Conservation (phyloP, 1,140 invertebrate species). For the Dreissena polymorpha region DNA sequence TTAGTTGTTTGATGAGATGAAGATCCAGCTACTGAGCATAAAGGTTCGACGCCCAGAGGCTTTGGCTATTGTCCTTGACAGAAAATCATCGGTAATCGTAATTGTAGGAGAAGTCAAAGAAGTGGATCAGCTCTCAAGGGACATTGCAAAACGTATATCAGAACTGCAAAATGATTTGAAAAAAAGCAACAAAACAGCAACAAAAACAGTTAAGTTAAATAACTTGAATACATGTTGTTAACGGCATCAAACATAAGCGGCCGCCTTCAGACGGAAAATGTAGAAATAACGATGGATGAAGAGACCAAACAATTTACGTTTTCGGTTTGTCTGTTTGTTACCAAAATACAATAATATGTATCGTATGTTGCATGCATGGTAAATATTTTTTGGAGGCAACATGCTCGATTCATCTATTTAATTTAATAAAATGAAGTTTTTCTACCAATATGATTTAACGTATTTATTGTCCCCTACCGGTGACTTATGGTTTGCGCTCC, state of each 20-base stretch:
- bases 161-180: background rate
- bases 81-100: background rate
- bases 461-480: too few species aligned
- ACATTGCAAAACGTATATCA: background rate
- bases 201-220: slow-evolving; percentile 1
- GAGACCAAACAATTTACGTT: too few species aligned
- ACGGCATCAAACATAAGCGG: background rate
- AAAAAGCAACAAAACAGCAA: background rate
- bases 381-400: too few species aligned
- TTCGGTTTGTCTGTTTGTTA: too few species aligned
- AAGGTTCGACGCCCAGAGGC: slow-evolving; percentile 11
- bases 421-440: too few species aligned
- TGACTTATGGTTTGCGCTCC: too few species aligned
- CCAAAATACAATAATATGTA: too few species aligned
- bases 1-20: slow-evolving; percentile 19
- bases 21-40: background rate
- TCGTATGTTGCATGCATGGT: too few species aligned
- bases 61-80: slow-evolving; percentile 15
- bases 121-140: background rate
- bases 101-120: background rate
- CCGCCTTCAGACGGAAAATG: too few species aligned
- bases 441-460: too few species aligned
- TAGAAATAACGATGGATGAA: too few species aligned
- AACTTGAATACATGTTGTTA: background rate
- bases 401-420: too few species aligned